A percentile compares a stretch with the other conserved stretches of the same genome.
Conservation (phyloP, 1,140 invertebrate genomes). For the Hyles euphorbiae region DNA sequence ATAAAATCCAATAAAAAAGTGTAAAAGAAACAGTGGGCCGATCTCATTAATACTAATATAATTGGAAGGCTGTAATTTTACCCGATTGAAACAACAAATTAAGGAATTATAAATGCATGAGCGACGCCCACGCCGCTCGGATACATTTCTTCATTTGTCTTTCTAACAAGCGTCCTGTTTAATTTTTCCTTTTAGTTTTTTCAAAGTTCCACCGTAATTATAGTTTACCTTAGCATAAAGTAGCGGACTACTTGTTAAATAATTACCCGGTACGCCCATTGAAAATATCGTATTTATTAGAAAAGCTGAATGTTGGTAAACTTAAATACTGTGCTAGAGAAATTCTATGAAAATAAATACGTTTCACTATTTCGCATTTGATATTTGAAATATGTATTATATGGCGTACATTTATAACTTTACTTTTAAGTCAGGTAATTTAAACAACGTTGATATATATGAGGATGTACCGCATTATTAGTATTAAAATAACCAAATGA, state of each 20-base stretch:
- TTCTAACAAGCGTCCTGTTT: conserved; percentile 34
- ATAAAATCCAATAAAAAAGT: conserved; percentile 20
- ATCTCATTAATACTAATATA: conserved; percentile 69
- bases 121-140: conserved; percentile 43
- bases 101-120: conserved; percentile 69
- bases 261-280: conserved; percentile 13
- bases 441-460: too few relatives aligned
- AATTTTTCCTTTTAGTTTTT: conserved; percentile 39
- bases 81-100: conserved; percentile 68
- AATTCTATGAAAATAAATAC: too few relatives aligned
- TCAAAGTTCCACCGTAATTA: conserved; percentile 48
- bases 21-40: conserved; percentile 37
- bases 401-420: too few relatives aligned
- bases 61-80: conserved; percentile 65
- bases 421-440: too few relatives aligned
- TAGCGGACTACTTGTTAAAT: conserved; percentile 14
- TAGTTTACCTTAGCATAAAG: conserved; percentile 36
- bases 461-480: too few relatives aligned
- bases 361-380: too few relatives aligned
- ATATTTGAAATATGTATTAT: too few relatives aligned
- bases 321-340: too few relatives aligned
- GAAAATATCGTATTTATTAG: background rate
- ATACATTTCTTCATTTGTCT: conserved; percentile 64
- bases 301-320: too few relatives aligned
- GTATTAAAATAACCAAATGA: too few relatives aligned